A percentile compares a stretch with the other conserved stretches of the same genome.
These are phyloP conservation scores for Neodiprion lecontei DNA, from an alignment of 1,140 invertebrate species.

Conservation along the genomic window DNA sequence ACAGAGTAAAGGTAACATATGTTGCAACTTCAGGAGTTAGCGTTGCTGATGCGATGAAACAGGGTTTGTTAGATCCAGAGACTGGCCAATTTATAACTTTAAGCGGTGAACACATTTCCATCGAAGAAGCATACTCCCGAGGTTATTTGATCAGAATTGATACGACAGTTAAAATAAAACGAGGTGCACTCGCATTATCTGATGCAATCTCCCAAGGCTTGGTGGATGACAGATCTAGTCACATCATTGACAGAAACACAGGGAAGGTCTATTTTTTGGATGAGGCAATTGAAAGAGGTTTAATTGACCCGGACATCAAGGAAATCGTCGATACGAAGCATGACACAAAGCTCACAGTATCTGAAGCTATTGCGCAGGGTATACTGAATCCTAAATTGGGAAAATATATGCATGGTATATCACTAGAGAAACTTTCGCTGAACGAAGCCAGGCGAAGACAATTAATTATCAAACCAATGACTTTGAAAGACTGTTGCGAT, in stretches of 20 bases:
- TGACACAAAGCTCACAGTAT: constrained; percentile 81
- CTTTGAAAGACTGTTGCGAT: constrained; percentile 86
- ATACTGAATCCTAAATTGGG: constrained; percentile 81
- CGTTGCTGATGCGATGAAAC: constrained; percentile 79
- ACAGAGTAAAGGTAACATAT: constrained; percentile 80
- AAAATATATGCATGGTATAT: constrained; percentile 77
- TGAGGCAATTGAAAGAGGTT: constrained; percentile 77
- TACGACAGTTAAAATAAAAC: constrained; percentile 74
- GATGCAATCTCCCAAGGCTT: constrained; percentile 84
- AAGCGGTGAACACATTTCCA: constrained; percentile 73
- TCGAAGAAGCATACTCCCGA: constrained; percentile 80
- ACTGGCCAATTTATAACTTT: constrained; percentile 74
- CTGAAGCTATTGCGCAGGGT: constrained; percentile 77
- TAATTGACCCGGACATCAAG: constrained; percentile 77
- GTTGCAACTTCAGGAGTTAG: constrained; percentile 61
- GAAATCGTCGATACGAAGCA: constrained; percentile 83
- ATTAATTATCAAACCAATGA: constrained; percentile 87
- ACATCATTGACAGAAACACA: constrained; percentile 82
- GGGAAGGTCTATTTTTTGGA: constrained; percentile 82
- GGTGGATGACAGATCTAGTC: constrained; percentile 76
- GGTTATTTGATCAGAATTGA: constrained; percentile 76
- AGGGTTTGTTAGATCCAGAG: constrained; percentile 79
- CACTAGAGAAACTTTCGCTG: constrained; percentile 77
- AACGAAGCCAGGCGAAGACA: constrained; percentile 80
- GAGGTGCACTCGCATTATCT: constrained; percentile 76